Evolutionary conservation across 2,888 invertebrate genomes (phyloP).

Genomic region (Esperia sulphurella): DNA sequence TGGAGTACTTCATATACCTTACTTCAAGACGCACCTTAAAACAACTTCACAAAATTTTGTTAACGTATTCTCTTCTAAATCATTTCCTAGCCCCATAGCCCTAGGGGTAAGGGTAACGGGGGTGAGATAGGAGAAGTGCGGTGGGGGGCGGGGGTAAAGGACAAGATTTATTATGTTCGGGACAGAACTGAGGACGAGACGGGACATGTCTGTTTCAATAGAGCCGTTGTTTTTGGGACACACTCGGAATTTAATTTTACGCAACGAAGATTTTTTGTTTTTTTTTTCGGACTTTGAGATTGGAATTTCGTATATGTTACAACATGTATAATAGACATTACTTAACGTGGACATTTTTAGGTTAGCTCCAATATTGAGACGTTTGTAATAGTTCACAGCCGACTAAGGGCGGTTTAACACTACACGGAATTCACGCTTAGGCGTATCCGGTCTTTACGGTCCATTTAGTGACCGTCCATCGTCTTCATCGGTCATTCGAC

Average conservation of each 20-base stretch:
- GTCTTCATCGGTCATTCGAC: too few species aligned
- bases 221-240: neutral
- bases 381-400: too few species aligned
- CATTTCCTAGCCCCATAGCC: neutral
- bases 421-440: too few species aligned
- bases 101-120: neutral
- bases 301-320: neutral
- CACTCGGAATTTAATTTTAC: conserved; percentile 1
- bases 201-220: conserved; percentile 16
- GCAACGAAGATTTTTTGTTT: neutral
- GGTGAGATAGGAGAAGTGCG: conserved; percentile 15
- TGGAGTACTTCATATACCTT: too few species aligned
- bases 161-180: conserved; percentile 37
- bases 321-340: too few species aligned
- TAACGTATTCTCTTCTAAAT: neutral
- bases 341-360: too few species aligned
- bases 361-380: too few species aligned
- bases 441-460: too few species aligned
- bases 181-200: conserved; percentile 29
- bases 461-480: too few species aligned
- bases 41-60: neutral
- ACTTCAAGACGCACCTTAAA: too few species aligned
- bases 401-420: too few species aligned
- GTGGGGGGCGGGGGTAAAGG: neutral
- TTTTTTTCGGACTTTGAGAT: neutral